A percentile compares a stretch with the other conserved stretches of the same genome.
These are phyloP conservation scores for Pseudomyrmex pallidus DNA, from an alignment of 1,140 invertebrate species.

Conservation along the genomic window DNA sequence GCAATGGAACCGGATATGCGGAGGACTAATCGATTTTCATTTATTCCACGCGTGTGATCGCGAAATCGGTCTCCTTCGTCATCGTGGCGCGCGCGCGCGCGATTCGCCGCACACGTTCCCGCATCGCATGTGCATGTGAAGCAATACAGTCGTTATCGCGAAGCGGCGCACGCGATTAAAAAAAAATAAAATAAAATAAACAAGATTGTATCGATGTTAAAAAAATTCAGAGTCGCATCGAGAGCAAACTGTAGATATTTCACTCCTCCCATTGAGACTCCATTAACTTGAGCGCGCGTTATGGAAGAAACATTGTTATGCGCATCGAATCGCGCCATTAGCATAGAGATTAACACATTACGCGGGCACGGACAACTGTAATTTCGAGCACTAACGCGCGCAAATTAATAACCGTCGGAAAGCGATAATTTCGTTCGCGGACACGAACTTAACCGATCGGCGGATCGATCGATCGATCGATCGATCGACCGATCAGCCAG, in stretches of 20 bases:
- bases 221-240: background rate
- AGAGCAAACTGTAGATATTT: constrained; percentile 4
- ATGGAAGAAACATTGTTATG: constrained; percentile 22
- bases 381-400: constrained; percentile 44
- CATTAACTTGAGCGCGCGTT: background rate
- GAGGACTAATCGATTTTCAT: constrained; percentile 22
- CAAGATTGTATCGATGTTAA: background rate
- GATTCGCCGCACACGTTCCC: too few species aligned
- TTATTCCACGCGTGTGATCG: constrained; percentile 31
- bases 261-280: background rate
- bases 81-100: background rate
- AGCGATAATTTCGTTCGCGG: constrained; percentile 53
- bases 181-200: too few species aligned
- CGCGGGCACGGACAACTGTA: constrained; percentile 25
- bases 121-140: background rate
- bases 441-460: background rate
- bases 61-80: constrained; percentile 17
- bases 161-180: background rate
- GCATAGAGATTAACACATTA: constrained; percentile 58
- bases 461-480: background rate
- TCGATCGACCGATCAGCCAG: background rate
- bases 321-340: constrained; percentile 33
- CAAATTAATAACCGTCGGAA: constrained; percentile 53
- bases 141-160: background rate
- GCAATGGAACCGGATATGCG: constrained; percentile 15